Conservation (phyloP, 2,113 vertebrate genomes). For the Osmerus eperlanus region DNA sequence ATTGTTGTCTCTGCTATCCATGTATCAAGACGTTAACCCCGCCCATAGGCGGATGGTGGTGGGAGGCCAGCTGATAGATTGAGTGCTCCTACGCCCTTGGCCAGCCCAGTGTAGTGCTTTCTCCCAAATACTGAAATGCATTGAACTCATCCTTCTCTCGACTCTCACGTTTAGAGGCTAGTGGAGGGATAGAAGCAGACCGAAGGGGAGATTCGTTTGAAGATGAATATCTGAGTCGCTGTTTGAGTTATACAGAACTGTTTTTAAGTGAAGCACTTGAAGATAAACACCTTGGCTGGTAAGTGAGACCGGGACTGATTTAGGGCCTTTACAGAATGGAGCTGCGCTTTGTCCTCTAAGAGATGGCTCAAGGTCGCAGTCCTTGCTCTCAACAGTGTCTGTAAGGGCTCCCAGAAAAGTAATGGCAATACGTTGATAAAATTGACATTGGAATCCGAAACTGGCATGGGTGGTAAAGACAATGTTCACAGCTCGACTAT, state of each 20-base stretch:
- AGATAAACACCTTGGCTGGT: background rate
- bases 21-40: conserved; percentile 83
- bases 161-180: background rate
- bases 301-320: background rate
- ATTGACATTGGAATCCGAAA: background rate
- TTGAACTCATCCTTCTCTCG: conserved; percentile 71
- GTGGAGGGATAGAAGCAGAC: conserved; percentile 5
- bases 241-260: conserved; percentile 28
- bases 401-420: background rate
- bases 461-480: background rate
- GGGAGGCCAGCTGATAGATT: conserved; percentile 65
- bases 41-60: conserved; percentile 82
- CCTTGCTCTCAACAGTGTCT: background rate
- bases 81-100: conserved; percentile 52
- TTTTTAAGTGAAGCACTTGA: too few relatives aligned
- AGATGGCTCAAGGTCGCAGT: background rate
- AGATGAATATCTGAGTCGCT: conserved; percentile 58
- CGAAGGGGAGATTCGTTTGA: conserved; percentile 45
- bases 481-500: background rate
- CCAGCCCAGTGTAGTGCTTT: conserved; percentile 87
- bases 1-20: conserved; percentile 78
- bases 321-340: conserved; percentile 22
- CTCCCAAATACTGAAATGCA: conserved; percentile 96
- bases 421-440: background rate
- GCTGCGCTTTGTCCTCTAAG: conserved; percentile 17